phyloP scores from a whole-genome alignment of 2,113 vertebrate genomes.

The Acrocephalus kingi region DNA sequence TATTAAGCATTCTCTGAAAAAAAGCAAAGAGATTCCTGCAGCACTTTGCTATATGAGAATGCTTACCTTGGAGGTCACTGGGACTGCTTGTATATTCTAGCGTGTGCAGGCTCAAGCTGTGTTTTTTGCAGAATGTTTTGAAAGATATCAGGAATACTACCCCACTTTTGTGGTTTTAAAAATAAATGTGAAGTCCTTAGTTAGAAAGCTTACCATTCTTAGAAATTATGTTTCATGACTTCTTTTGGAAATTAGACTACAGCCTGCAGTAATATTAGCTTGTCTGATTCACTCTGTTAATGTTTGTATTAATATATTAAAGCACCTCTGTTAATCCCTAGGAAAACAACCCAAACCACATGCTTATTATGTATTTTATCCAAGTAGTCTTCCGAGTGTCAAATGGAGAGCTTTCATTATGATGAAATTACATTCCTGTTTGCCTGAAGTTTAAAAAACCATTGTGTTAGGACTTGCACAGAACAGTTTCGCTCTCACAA shows the following conservation, averaged over 20 bases:
- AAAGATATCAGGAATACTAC: constrained; percentile 5
- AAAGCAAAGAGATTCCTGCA: neutral
- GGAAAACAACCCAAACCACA: neutral
- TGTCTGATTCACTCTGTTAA: neutral
- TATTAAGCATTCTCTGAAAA: neutral
- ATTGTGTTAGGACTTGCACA: neutral
- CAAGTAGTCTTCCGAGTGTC: neutral
- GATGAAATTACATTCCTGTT: constrained; percentile 4
- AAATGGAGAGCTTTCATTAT: neutral
- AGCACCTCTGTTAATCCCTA: neutral
- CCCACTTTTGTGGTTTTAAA: neutral
- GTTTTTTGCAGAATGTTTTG: constrained; percentile 15
- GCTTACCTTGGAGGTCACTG: constrained; percentile 21
- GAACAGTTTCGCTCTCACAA: neutral
- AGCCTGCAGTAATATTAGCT: neutral
- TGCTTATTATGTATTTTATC: neutral
- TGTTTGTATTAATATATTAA: constrained; percentile 1
- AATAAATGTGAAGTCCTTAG: neutral
- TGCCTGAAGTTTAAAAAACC: neutral
- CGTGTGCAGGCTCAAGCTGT: neutral
- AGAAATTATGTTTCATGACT: neutral
- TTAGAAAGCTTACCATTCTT: neutral
- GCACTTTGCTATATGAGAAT: neutral
- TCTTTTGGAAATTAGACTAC: neutral
- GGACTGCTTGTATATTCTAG: constrained; percentile 30